Evolutionary conservation across 1,140 invertebrate genomes (phyloP).

Genomic region (Psix sp.): DNA sequence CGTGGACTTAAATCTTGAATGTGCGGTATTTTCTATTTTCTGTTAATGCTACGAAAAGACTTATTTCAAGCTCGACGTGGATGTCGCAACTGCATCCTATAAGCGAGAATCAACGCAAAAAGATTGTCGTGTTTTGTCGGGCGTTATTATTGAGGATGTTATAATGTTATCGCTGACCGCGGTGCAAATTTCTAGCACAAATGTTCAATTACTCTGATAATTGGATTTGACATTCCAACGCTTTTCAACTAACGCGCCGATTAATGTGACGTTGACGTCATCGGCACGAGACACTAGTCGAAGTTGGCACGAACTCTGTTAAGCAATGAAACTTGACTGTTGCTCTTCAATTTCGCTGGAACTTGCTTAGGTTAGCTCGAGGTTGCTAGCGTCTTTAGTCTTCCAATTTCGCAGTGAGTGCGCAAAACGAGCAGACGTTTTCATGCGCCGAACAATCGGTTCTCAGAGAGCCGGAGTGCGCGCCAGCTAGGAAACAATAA

Average conservation of each 20-base stretch:
- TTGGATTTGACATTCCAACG: conserved; percentile 60
- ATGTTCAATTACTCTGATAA: conserved; percentile 58
- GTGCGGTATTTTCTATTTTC: too few relatives aligned
- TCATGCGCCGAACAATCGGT: conserved; percentile 17
- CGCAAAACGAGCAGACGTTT: conserved; percentile 28
- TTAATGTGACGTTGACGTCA: conserved; percentile 52
- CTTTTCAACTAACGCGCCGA: conserved; percentile 44
- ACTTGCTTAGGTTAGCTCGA: conserved; percentile 43
- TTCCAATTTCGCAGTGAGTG: conserved; percentile 20
- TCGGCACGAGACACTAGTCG: conserved; percentile 54
- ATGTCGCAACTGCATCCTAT: too few relatives aligned
- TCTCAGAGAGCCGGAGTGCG: background rate
- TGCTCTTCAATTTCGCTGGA: conserved; percentile 52
- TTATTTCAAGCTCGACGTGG: too few relatives aligned
- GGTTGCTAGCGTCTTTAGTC: conserved; percentile 28
- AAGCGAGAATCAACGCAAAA: too few relatives aligned
- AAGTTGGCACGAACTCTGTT: conserved; percentile 47
- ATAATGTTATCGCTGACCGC: conserved; percentile 8
- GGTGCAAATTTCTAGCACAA: conserved; percentile 40
- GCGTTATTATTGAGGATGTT: conserved; percentile 14
- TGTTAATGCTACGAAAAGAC: too few relatives aligned
- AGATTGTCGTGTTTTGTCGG: too few relatives aligned
- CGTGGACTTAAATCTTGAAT: too few relatives aligned
- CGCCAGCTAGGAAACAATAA: too few relatives aligned
- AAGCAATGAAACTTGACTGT: conserved; percentile 46